These are phyloP conservation scores for Lasioglossum pauxillum DNA, from an alignment of 2,888 invertebrate species.

Conservation along the genomic window DNA sequence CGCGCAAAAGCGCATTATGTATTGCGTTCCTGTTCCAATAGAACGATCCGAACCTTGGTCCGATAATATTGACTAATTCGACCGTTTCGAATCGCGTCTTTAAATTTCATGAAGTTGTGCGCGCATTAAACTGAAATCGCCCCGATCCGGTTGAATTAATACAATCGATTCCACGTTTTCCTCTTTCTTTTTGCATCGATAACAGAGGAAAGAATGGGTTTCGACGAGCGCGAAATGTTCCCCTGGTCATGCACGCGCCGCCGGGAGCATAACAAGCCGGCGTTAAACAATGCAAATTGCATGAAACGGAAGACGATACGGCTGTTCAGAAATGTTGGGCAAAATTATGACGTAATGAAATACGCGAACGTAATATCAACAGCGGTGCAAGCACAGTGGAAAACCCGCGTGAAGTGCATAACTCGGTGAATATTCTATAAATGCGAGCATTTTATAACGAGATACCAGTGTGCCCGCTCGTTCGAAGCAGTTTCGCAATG, in stretches of 20 bases:
- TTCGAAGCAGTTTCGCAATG: background rate
- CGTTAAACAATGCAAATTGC: constrained; percentile 23
- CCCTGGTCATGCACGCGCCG: background rate
- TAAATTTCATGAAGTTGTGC: constrained; percentile 43
- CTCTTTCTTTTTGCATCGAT: constrained; percentile 11
- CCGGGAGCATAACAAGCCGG: constrained; percentile 15
- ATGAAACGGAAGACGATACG: background rate
- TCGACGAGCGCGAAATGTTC: constrained; percentile 33
- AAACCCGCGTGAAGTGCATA: background rate
- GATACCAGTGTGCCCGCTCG: background rate
- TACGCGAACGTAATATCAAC: background rate
- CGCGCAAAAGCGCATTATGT: constrained; percentile 29
- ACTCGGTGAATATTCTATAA: background rate
- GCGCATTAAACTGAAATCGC: constrained; percentile 47
- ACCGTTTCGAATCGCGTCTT: constrained; percentile 52
- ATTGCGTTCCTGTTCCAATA: constrained; percentile 48
- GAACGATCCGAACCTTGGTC: constrained; percentile 26
- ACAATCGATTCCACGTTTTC: constrained; percentile 7
- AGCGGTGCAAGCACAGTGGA: background rate
- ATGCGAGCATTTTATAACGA: background rate
- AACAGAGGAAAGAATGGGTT: constrained; percentile 32
- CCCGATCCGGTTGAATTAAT: constrained; percentile 36
- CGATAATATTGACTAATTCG: constrained; percentile 62
- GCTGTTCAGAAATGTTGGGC: background rate
- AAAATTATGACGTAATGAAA: background rate